Evolutionary conservation across 2,797 vertebrate genomes (phyloP).

Genomic region (Rousettus madagascariensis): DNA sequence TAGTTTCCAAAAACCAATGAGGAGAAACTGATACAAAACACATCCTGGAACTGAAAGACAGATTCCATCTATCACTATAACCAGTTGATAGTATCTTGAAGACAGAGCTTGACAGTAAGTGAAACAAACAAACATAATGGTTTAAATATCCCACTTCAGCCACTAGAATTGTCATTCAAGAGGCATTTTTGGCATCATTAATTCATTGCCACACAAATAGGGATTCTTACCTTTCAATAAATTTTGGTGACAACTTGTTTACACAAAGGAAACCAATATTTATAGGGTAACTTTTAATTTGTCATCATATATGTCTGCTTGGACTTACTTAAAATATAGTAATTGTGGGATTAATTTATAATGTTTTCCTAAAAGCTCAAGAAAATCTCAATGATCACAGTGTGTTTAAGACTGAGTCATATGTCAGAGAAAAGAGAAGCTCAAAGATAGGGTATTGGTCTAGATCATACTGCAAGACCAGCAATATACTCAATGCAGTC

Average conservation of each 20-base stretch:
- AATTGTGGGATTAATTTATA: conserved; percentile 64
- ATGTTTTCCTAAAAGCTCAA: conserved; percentile 39
- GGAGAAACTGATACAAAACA: conserved; percentile 67
- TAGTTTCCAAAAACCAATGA: conserved; percentile 68
- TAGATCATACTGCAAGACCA: not conserved
- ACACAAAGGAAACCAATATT: conserved; percentile 31
- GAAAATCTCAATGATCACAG: conserved; percentile 46
- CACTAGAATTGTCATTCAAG: conserved; percentile 50
- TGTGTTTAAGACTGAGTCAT: conserved; percentile 29
- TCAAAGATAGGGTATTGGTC: conserved; percentile 3
- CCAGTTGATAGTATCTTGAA: conserved; percentile 64
- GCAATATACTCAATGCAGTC: not conserved
- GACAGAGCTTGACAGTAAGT: conserved; percentile 53
- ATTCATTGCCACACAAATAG: conserved; percentile 51
- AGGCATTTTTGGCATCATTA: not conserved
- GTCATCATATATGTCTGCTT: conserved; percentile 28
- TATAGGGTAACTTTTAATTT: conserved; percentile 49
- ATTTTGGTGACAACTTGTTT: conserved; percentile 49
- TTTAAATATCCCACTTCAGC: conserved; percentile 66
- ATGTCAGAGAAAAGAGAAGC: conserved; percentile 47
- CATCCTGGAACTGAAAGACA: conserved; percentile 64
- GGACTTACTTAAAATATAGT: conserved; percentile 58
- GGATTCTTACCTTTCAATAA: conserved; percentile 56
- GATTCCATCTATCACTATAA: conserved; percentile 70
- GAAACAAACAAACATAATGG: conserved; percentile 67